Evolutionary conservation across 2,113 vertebrate genomes (phyloP), one percentile per base, ranked within the genome.

Genomic region (Rattus rattus): DNA sequence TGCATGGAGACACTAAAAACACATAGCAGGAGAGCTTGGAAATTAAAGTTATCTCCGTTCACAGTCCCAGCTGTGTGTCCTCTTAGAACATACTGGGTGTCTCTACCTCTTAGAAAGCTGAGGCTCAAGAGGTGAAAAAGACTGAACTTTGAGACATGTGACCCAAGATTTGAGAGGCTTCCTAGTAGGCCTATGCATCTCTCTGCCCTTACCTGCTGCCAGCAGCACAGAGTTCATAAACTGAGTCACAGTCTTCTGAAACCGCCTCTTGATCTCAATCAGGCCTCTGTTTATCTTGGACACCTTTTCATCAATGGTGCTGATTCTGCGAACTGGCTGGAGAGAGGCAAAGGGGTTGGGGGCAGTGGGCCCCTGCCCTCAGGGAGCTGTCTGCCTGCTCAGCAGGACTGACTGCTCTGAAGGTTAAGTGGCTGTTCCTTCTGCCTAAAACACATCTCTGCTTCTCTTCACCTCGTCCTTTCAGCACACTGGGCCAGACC

Each of bases 191-290:
- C 69, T 39, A 28, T 5, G 4, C 7, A 43, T 54, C 22, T 59
- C 52, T 16, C 28, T 63, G 8, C 36, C 88, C 94, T 96, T 92
- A 98, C 98, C 98, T 96, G 98, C 96, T 5, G 94, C 90, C 70
- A 98, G 73, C 90, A 98, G 75, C 94, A 98, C 33, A 12, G 96
- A 96, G 75, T 98, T 98, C 92, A 95, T 96, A 86, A 98, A 97
- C 92, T 97, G 98, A 59, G 83, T 88, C 67, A 97, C 69, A 4
- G 94, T 96, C 94, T 97, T 98, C 96, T 97, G 97, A 96, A 98
- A 98, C 6, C 97, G 91, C 75, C 79, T 98, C 93, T 96, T 98
- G 95, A 98, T 97, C 28, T 96, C 96, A 33, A 2, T 56, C 92
- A 98, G 89, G 54, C 94, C 92, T 43, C 96, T 96, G 77, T 26